A percentile compares a stretch with the other conserved stretches of the same genome.
Evolutionary conservation across 2,888 invertebrate species (phyloP).

Genomic region (Argyresthia goedartella): DNA sequence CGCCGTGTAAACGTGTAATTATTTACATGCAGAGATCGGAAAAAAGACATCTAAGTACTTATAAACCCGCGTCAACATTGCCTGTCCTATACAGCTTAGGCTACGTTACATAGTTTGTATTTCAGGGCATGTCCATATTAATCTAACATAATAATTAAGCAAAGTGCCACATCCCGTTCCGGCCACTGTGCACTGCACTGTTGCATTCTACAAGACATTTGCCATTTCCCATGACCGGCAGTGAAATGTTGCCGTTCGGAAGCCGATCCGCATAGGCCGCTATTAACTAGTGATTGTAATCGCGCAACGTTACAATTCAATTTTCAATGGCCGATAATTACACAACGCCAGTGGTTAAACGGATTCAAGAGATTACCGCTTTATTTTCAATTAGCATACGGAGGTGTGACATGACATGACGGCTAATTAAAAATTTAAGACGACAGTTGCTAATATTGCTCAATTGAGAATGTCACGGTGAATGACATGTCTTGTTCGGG

Average conservation of each 20-base stretch:
- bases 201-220: slow-evolving; percentile 7
- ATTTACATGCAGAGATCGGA: background rate
- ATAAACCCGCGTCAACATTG: too few relatives aligned
- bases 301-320: slow-evolving; percentile 19
- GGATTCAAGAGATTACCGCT: slow-evolving; percentile 21
- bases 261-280: slow-evolving; percentile 36
- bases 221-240: slow-evolving; percentile 47
- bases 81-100: too few relatives aligned
- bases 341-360: slow-evolving; percentile 24
- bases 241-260: slow-evolving; percentile 45
- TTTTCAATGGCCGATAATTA: slow-evolving; percentile 35
- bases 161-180: too few relatives aligned
- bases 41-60: too few relatives aligned
- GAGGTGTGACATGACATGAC: slow-evolving; percentile 33
- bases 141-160: too few relatives aligned
- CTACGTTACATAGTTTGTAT: too few relatives aligned
- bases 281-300: slow-evolving; percentile 32
- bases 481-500: slow-evolving; percentile 37
- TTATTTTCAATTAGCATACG: slow-evolving; percentile 28
- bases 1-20: background rate
- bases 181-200: too few relatives aligned
- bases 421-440: slow-evolving; percentile 37
- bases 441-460: slow-evolving; percentile 33
- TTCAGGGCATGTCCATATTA: too few relatives aligned
- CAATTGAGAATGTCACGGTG: slow-evolving; percentile 23